phyloP scores from a whole-genome alignment of 2,113 vertebrate genomes.

The Myrmecobius fasciatus region DNA sequence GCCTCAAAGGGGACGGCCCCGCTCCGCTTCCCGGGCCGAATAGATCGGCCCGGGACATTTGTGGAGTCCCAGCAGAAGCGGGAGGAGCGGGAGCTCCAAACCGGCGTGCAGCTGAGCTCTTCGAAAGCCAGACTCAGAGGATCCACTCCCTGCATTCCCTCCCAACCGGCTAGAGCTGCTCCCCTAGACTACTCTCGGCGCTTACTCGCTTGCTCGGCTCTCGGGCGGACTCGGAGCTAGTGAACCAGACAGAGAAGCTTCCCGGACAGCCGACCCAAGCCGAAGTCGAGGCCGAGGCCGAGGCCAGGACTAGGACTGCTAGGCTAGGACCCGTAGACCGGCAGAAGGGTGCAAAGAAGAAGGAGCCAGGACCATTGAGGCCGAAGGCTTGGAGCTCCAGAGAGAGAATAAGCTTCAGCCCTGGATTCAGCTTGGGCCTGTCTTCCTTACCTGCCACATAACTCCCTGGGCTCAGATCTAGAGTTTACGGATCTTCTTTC shows the following conservation, averaged over 20 bases:
- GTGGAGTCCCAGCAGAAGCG: background rate
- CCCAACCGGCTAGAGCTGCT: background rate
- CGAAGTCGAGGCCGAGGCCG: background rate
- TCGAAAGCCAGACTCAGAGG: background rate
- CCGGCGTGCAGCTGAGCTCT: background rate
- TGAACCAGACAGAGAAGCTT: background rate
- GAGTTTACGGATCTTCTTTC: constrained; percentile 77
- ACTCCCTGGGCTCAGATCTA: background rate
- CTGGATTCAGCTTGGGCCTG: background rate
- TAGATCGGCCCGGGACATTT: background rate
- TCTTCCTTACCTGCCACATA: background rate
- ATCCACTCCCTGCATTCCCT: background rate
- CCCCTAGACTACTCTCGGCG: background rate
- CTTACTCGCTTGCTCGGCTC: background rate
- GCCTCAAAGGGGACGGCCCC: background rate
- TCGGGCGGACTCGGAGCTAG: background rate
- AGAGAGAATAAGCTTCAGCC: background rate
- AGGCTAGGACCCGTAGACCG: background rate
- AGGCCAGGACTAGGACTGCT: background rate
- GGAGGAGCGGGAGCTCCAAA: background rate
- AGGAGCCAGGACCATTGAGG: background rate
- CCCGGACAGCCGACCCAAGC: background rate
- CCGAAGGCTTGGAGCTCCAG: background rate
- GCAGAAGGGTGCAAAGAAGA: background rate
- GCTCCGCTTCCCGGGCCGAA: background rate